Conservation (phyloP, 2,888 invertebrate genomes). For the Tolmerus cingulatus region DNA sequence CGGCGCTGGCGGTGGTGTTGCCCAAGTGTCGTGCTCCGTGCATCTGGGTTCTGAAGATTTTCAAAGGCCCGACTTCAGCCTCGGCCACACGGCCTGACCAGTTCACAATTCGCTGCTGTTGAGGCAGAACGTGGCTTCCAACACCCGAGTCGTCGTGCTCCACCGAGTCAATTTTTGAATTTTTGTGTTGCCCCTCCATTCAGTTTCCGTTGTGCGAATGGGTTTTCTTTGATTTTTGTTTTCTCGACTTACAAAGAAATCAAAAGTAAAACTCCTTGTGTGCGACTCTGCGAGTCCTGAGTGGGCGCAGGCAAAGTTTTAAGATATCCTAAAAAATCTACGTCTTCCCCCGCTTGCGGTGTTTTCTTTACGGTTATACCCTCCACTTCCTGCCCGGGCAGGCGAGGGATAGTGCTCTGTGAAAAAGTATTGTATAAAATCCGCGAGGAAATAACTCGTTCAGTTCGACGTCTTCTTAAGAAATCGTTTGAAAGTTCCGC, state of each 20-base stretch:
- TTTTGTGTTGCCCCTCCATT: not conserved
- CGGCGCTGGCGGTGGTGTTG: not conserved
- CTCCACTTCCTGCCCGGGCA: not conserved
- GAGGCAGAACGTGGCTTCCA: not conserved
- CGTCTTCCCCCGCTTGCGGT: not conserved
- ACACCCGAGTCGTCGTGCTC: conserved; percentile 14
- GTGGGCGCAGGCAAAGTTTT: not conserved
- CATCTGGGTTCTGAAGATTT: not conserved
- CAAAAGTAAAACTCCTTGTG: not conserved
- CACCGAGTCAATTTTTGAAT: conserved; percentile 7
- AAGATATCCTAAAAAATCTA: not conserved
- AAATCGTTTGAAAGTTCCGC: not conserved
- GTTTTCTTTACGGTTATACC: not conserved
- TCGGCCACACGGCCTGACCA: not conserved
- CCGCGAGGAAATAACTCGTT: not conserved
- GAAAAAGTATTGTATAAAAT: not conserved
- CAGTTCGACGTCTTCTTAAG: not conserved
- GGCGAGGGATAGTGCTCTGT: not conserved
- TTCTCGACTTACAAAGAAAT: not conserved
- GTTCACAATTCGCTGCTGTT: conserved; percentile 35
- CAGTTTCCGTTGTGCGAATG: not conserved
- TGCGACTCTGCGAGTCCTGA: not conserved
- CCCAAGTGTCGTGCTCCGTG: not conserved
- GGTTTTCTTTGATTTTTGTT: not conserved
- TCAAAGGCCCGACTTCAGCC: not conserved